Evolutionary conservation across 1,140 invertebrate genomes (phyloP), one percentile per base, ranked within the genome.

Genomic region (Plodia interpunctella): DNA sequence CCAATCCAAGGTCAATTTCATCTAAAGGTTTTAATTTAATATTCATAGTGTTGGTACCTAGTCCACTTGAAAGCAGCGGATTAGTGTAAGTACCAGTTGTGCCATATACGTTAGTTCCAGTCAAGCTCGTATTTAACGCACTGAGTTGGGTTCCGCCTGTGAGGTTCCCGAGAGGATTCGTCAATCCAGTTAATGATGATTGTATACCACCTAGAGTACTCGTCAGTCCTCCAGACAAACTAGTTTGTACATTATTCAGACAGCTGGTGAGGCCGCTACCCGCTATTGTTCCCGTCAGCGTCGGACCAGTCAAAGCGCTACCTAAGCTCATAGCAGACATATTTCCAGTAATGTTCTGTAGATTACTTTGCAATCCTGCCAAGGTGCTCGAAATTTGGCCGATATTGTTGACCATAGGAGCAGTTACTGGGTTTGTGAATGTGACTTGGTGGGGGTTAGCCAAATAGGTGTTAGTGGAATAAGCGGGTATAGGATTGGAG

Each of bases 1-100:
- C 80, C 67, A 92, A 70, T 20, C 92, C 92, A 57, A 94, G 84
- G 72, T 94, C 93, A 65, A 93, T 92, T 78, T 94, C 93, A 65
- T 94, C 93, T 74, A 93, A 89, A 57, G 93, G 92, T 80, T 94
- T 94, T 77, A 93, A 80, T 76, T 94, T 93, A 64, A 92, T 92
- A 59, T 90, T 91, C 91, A 92, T 92, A n/a, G 90, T 72, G 62
- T 88, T 89, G 32, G 83, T 83, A 70, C 74, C 74, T 74, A 89
- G 66, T 55, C 90, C 90, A 51, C 83, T 73, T 28, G 91, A 90
- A 15, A 92, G 79, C 60, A 93, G 72, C 6, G 92, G 92, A 80
- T 93, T 92, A 49, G 92, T 91, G 65, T 92, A 93, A 0, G 91
- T 92, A 19, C 92, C 90, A 74, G 91, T 92, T 20, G 83, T 78